Evolutionary conservation across 2,888 invertebrate species (phyloP).

Genomic region (Eurytoma adleriae): DNA sequence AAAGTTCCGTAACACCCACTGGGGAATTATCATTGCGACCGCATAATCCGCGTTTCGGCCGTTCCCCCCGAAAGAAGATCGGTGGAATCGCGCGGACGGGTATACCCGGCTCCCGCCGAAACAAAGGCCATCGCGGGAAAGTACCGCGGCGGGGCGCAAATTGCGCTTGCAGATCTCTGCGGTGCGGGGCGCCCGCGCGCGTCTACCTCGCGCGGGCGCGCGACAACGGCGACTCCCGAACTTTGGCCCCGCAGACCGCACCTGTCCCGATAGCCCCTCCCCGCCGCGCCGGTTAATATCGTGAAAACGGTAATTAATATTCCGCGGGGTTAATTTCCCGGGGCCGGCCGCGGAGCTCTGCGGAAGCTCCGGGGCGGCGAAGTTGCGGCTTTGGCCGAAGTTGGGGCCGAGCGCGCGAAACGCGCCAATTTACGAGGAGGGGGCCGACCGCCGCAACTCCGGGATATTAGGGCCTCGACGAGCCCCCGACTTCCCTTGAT

Average conservation of each 20-base stretch:
- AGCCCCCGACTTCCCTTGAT: conserved; percentile 36
- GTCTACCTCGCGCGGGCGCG: background rate
- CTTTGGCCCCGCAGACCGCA: conserved; percentile 45
- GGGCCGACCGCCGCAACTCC: background rate
- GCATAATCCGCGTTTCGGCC: no score
- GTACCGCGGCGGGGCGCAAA: background rate
- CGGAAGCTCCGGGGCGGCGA: conserved; percentile 32
- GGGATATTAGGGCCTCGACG: no score
- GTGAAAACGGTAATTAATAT: conserved; percentile 75
- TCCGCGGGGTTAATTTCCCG: conserved; percentile 71
- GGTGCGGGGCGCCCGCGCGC: conserved; percentile 49
- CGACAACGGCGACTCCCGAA: conserved; percentile 29
- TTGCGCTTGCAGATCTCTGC: conserved; percentile 7
- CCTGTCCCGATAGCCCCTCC: conserved; percentile 69
- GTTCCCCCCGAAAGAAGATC: no score
- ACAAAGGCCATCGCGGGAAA: background rate
- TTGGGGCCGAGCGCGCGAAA: conserved; percentile 5
- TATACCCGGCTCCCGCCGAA: no score
- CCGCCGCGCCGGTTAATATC: conserved; percentile 71
- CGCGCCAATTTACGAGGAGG: conserved; percentile 71
- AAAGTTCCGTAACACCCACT: no score
- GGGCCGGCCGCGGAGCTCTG: conserved; percentile 56
- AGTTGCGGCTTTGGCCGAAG: conserved; percentile 36
- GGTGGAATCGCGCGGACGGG: no score
- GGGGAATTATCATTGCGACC: no score